A percentile compares a stretch with the other conserved stretches of the same genome.
Evolutionary conservation across 2,797 vertebrate species (phyloP).

Genomic region (Psittacula derbiana): DNA sequence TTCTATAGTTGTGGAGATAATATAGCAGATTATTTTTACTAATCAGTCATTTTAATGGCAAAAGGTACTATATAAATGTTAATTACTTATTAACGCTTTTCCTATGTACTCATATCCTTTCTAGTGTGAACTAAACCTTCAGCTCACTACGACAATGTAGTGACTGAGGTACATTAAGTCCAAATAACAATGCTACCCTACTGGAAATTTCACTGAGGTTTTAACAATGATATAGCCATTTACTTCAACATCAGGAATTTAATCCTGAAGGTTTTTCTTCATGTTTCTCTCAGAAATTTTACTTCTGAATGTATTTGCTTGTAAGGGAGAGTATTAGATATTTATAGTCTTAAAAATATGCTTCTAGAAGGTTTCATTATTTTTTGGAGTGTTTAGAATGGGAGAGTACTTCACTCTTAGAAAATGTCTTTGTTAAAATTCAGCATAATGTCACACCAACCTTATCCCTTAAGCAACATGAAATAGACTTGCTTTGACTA

Average conservation of each 20-base stretch:
- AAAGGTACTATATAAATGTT: not conserved
- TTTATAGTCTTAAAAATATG: not conserved
- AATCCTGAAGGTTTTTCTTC: not conserved
- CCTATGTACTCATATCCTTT: not conserved
- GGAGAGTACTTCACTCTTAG: not conserved
- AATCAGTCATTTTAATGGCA: not conserved
- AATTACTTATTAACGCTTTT: not conserved
- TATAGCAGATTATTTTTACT: not conserved
- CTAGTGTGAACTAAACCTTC: not conserved
- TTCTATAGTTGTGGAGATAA: not conserved
- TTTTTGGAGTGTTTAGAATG: not conserved
- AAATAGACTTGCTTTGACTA: not conserved
- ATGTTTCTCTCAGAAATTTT: not conserved
- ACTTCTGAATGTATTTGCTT: not conserved
- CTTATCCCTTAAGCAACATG: not conserved
- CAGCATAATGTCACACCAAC: not conserved
- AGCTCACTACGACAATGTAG: not conserved
- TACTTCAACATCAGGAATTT: not conserved
- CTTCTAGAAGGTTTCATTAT: not conserved
- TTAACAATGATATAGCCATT: not conserved
- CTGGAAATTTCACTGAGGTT: not conserved
- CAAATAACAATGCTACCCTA: not conserved
- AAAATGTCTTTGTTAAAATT: not conserved
- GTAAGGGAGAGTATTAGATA: not conserved
- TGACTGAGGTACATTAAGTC: not conserved